phyloP scores from a whole-genome alignment of 2,113 vertebrate species.

The Chaenogobius annularis region DNA sequence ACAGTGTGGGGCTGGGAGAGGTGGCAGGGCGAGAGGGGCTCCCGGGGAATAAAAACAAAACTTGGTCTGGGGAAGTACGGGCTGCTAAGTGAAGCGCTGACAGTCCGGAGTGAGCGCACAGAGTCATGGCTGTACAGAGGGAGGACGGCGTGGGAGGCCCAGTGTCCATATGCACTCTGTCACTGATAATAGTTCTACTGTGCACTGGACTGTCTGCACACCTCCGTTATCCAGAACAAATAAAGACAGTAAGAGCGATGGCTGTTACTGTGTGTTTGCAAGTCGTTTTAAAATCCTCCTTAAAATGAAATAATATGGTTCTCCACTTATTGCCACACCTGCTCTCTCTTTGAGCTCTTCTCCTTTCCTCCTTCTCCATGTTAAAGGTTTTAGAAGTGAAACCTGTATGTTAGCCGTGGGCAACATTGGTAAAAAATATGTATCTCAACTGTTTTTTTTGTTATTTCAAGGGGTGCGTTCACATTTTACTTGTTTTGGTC shows the following conservation, averaged over 20 bases:
- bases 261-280: not conserved
- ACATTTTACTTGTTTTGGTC: too few species aligned
- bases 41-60: constrained; percentile 23
- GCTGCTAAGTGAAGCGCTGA: constrained; percentile 28
- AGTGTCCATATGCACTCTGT: constrained; percentile 19
- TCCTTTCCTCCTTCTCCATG: too few species aligned
- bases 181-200: constrained; percentile 27
- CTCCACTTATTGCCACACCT: not conserved
- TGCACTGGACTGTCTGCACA: not conserved
- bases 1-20: constrained; percentile 22
- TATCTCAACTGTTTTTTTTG: too few species aligned
- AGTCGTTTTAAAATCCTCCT: not conserved
- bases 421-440: too few species aligned
- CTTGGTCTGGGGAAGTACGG: constrained; percentile 25
- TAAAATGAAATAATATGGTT: not conserved
- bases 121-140: constrained; percentile 7
- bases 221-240: not conserved
- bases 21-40: constrained; percentile 17
- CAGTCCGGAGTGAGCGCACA: constrained; percentile 36
- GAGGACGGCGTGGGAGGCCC: constrained; percentile 22
- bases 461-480: too few species aligned
- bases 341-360: not conserved
- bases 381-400: too few species aligned
- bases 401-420: too few species aligned
- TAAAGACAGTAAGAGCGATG: not conserved